Percentiles rank a stretch among this genome's conserved stretches.
These are phyloP conservation scores for Eupithecia exiguata DNA, from an alignment of 2,888 invertebrate genomes.

Conservation along the genomic window DNA sequence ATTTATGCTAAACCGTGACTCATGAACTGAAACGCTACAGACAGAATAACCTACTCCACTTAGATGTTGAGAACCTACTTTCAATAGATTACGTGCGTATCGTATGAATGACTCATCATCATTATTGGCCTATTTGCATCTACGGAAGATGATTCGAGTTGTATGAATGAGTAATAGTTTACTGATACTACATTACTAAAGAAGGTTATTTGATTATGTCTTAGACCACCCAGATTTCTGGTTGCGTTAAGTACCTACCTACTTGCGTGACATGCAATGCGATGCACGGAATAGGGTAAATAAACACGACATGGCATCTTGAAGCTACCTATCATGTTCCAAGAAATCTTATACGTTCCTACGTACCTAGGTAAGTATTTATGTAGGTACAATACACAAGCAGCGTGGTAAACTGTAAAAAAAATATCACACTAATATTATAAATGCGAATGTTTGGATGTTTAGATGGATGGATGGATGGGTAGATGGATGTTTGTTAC, in stretches of 20 bases:
- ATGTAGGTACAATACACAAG: too few relatives aligned
- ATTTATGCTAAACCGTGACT: conserved; percentile 12
- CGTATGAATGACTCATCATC: conserved; percentile 18
- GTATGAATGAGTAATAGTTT: neutral
- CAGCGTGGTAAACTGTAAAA: too few relatives aligned
- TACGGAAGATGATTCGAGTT: neutral
- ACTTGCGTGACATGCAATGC: neutral
- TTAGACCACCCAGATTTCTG: conserved; percentile 31
- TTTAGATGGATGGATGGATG: too few relatives aligned
- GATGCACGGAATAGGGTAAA: neutral
- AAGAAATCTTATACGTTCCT: neutral
- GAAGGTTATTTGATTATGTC: neutral
- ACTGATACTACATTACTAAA: neutral
- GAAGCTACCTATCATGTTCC: neutral
- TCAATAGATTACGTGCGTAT: conserved; percentile 14
- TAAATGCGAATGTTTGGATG: too few relatives aligned
- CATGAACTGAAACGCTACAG: conserved; percentile 6
- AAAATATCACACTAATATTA: too few relatives aligned
- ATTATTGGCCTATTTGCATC: neutral
- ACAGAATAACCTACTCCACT: conserved; percentile 29
- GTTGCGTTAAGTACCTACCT: conserved; percentile 8
- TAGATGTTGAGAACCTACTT: conserved; percentile 18
- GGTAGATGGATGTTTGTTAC: too few relatives aligned
- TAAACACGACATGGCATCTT: conserved; percentile 11
- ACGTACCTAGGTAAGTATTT: neutral